Conservation (phyloP, 2,113 vertebrate genomes). For the Vireo altiloquus region DNA sequence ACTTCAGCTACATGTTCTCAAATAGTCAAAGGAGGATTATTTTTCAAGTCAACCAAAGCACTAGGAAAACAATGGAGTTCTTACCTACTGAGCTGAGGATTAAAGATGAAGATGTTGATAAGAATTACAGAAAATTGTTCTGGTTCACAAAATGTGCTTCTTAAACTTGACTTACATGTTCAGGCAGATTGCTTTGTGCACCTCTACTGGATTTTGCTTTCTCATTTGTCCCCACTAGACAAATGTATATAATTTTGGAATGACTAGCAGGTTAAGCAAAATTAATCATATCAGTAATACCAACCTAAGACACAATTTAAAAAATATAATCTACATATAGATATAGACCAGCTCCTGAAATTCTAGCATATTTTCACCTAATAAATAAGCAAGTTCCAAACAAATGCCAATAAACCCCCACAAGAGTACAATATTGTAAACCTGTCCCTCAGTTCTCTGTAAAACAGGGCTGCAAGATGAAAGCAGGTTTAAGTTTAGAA, state of each 20-base stretch:
- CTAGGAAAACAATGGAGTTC: slow-evolving; percentile 2
- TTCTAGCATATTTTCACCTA: not conserved
- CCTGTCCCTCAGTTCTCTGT: not conserved
- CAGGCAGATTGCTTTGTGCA: not conserved
- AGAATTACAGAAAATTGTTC: not conserved
- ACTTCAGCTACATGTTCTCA: not conserved
- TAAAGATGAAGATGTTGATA: not conserved
- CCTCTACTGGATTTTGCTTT: not conserved
- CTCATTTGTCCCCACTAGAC: slow-evolving; percentile 6
- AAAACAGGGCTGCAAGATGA: not conserved
- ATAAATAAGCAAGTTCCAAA: not conserved
- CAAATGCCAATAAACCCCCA: not conserved
- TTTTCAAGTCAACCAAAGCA: not conserved
- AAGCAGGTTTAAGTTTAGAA: not conserved
- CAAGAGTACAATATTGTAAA: not conserved
- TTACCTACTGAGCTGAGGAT: not conserved
- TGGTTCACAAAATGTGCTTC: not conserved
- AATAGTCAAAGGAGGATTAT: not conserved
- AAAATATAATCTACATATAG: not conserved
- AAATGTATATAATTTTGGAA: not conserved
- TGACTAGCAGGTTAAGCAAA: not conserved
- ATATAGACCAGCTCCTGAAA: not conserved
- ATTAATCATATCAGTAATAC: not conserved
- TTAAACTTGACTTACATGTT: not conserved
- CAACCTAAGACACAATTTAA: not conserved